Evolutionary conservation across 2,113 vertebrate genomes (phyloP).

Genomic region (Hipposideros armiger): DNA sequence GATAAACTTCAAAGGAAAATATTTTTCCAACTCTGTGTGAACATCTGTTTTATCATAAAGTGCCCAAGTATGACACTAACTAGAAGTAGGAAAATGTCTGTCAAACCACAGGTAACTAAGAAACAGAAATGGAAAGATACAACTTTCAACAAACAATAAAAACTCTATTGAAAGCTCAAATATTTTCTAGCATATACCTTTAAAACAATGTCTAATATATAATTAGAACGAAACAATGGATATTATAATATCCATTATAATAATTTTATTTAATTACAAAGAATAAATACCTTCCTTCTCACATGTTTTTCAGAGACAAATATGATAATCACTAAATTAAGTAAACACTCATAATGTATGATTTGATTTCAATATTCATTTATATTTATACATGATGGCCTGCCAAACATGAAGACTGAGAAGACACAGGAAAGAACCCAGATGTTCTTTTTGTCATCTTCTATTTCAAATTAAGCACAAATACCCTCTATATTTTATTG

Average conservation of each 20-base stretch:
- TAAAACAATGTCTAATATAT: background rate
- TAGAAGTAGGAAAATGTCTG: background rate
- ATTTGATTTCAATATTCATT: conserved; percentile 26
- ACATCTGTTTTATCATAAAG: background rate
- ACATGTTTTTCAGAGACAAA: background rate
- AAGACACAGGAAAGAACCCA: background rate
- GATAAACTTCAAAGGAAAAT: background rate
- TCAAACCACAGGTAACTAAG: background rate
- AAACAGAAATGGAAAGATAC: background rate
- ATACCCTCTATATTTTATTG: background rate
- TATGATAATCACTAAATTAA: background rate
- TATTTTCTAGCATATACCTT: background rate
- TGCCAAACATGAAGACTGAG: background rate
- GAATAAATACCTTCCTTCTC: background rate
- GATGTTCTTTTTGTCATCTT: background rate
- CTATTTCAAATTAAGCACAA: background rate
- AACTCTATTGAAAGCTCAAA: background rate
- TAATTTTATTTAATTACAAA: background rate
- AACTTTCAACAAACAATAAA: conserved; percentile 1
- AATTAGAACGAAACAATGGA: background rate
- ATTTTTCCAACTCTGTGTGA: background rate
- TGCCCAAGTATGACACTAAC: background rate
- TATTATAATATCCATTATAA: background rate
- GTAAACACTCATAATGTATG: background rate
- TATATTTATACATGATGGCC: background rate